phyloP scores from a whole-genome alignment of 2,113 vertebrate genomes.

The Cavia aperea region DNA sequence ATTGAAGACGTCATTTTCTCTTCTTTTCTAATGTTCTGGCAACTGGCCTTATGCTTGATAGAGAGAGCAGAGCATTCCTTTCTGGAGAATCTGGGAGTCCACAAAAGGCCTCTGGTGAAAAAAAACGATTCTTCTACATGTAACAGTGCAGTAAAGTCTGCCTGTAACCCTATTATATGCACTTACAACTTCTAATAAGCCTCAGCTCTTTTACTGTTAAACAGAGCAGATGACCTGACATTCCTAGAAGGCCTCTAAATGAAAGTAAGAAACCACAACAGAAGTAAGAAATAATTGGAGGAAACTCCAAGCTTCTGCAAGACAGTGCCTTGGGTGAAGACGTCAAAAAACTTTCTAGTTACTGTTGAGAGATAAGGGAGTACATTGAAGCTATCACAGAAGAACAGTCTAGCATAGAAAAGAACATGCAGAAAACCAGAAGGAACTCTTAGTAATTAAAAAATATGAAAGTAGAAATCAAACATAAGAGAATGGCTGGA shows the following conservation, averaged over 20 bases:
- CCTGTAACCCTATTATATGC: not conserved
- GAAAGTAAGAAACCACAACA: not conserved
- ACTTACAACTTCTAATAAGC: not conserved
- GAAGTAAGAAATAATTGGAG: not conserved
- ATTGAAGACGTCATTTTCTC: not conserved
- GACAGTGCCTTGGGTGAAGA: not conserved
- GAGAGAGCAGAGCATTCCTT: not conserved
- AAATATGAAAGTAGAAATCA: not conserved
- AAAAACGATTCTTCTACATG: not conserved
- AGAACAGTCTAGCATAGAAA: not conserved
- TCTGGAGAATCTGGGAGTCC: not conserved
- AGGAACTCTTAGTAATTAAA: slow-evolving; percentile 10
- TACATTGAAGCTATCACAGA: not conserved
- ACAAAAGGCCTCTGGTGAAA: not conserved
- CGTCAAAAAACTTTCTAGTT: not conserved
- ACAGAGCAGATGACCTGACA: not conserved
- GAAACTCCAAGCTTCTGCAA: not conserved
- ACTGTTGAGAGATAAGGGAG: not conserved
- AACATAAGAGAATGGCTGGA: not conserved
- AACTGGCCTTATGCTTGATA: not conserved
- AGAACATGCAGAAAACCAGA: not conserved
- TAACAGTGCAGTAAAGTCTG: not conserved
- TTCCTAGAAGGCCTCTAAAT: not conserved
- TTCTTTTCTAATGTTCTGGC: not conserved
- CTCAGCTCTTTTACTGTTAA: not conserved